These are phyloP conservation scores for Mayetiola destructor DNA, from an alignment of 2,888 invertebrate genomes.

Conservation along the genomic window DNA sequence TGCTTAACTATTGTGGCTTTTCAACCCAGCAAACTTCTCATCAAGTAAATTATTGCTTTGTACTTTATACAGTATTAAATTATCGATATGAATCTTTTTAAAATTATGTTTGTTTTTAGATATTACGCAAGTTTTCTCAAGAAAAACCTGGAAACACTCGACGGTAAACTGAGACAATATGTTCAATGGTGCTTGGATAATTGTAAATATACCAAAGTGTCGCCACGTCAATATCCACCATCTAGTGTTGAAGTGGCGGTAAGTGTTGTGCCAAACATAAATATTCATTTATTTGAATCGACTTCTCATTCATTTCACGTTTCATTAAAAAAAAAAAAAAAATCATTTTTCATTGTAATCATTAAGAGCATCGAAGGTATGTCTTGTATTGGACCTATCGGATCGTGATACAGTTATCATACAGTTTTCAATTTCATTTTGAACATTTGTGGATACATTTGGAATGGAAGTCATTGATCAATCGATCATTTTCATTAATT, in stretches of 20 bases:
- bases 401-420: too few species aligned
- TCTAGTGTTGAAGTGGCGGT: constrained; percentile 87
- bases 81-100: background rate
- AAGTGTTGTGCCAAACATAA: constrained; percentile 32
- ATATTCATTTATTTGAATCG: too few species aligned
- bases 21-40: constrained; percentile 47
- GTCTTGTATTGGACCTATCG: too few species aligned
- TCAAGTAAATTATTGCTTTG: constrained; percentile 23
- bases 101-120: constrained; percentile 37
- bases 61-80: background rate
- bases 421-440: too few species aligned
- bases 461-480: too few species aligned
- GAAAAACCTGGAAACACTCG: constrained; percentile 47
- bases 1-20: constrained; percentile 85
- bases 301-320: background rate
- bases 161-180: constrained; percentile 62
- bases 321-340: too few species aligned
- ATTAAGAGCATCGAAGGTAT: background rate
- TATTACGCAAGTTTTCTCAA: constrained; percentile 61
- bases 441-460: too few species aligned
- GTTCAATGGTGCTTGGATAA: constrained; percentile 91
- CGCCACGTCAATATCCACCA: constrained; percentile 69
- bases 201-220: constrained; percentile 72
- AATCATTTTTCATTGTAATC: background rate
- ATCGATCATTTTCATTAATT: too few species aligned